These are phyloP conservation scores for Acanthurus lineatus DNA, from an alignment of 2,797 vertebrate genomes.

Conservation along the genomic window DNA sequence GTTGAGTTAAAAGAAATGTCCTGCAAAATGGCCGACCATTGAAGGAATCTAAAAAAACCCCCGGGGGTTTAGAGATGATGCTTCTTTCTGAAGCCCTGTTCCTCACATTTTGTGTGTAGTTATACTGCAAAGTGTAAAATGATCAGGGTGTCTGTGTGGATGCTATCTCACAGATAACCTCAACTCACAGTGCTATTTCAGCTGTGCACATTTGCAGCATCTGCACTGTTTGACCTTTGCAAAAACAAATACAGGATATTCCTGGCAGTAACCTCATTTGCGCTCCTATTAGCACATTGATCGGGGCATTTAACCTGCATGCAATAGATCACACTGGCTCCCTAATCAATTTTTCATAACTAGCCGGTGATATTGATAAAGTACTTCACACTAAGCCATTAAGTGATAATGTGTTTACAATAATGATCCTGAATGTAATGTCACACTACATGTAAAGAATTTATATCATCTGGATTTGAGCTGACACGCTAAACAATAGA, in stretches of 20 bases:
- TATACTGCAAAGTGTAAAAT: conserved; percentile 5
- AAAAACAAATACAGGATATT: conserved; percentile 43
- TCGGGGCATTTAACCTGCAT: conserved; percentile 56
- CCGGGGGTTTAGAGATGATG: neutral
- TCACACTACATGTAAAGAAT: neutral
- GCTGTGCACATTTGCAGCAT: conserved; percentile 6
- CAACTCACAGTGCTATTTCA: neutral
- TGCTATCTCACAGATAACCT: neutral
- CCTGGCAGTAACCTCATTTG: conserved; percentile 45
- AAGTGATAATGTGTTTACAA: conserved; percentile 1
- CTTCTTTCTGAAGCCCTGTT: neutral
- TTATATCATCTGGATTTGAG: neutral
- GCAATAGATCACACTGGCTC: conserved; percentile 47
- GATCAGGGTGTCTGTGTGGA: conserved; percentile 1
- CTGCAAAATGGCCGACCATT: neutral
- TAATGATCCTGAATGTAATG: conserved; percentile 11
- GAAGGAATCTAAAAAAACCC: conserved; percentile 7
- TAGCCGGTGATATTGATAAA: conserved; percentile 35
- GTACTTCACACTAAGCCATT: neutral
- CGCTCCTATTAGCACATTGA: conserved; percentile 58
- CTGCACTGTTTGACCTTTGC: conserved; percentile 61
- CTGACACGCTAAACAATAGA: conserved; percentile 1
- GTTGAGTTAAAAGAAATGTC: neutral
- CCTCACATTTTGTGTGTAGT: conserved; percentile 12
- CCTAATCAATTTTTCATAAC: conserved; percentile 50